Evolutionary conservation across 2,888 invertebrate genomes (phyloP), one percentile per base, ranked within the genome.

Genomic region (Drosophila mimica): DNA sequence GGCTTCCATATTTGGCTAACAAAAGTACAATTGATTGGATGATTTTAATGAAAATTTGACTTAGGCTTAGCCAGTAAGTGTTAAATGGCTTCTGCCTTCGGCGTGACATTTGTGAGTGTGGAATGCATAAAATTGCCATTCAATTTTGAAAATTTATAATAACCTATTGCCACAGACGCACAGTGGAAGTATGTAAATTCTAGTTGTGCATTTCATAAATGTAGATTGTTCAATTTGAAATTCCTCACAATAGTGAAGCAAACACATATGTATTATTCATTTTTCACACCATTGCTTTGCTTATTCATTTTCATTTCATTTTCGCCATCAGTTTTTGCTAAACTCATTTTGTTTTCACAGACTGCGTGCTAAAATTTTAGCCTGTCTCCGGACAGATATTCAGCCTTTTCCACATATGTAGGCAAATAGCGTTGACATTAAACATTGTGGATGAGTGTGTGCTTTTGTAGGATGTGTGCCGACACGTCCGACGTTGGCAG

Each of bases 321-420:
- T 58, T 38, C 15, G 46, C 38, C 46, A 36, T 52, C 51, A 61
- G 56, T 20, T 56, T 74, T 76, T 68, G 70, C 40, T n/a, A 60
- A 75, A 74, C 70, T 62, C 74, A 58, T 69, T 63, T 70, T 63
- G 70, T 70, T 74, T 60, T 61, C 58, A 31, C 13, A 57, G 56
- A 46, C 62, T 51, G 52, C 28, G 51, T 59, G 43, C 52, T 48
- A 6, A 56, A 56, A 70, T 40, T 57, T 20, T 40, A n/a, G 52
- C 11, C 54, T 68, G 51, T 53, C 66, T 13, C 40, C 30, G 51
- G 43, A 43, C 63, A 60, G 20, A 30, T 30, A 33, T 62, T 25
- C 25, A 43, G 15, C 7, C 59, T 49, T 46, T 46, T 15, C 25
- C 2, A 33, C 3, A 31, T 7, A 52, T 34, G 9, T 13, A 53